A percentile compares a stretch with the other conserved stretches of the same genome.
Evolutionary conservation across 2,797 vertebrate species (phyloP).

Genomic region (Anguilla anguilla): DNA sequence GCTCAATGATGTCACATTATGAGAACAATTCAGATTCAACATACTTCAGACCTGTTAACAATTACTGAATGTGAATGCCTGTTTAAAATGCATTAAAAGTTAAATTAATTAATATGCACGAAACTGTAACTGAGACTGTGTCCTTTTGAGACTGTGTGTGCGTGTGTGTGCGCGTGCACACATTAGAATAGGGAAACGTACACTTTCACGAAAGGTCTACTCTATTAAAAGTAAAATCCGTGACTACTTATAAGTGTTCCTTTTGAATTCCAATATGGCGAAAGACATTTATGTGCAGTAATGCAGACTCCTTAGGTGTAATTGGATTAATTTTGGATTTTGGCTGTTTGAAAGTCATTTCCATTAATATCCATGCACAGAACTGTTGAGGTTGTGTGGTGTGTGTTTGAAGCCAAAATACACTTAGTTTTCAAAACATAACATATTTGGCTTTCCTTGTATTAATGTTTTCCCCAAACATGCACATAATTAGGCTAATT

Average conservation of each 20-base stretch:
- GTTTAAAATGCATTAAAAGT: slow-evolving; percentile 27
- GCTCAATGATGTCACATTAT: slow-evolving; percentile 15
- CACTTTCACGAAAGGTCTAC: neutral
- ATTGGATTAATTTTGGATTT: neutral
- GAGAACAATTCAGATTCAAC: slow-evolving; percentile 32
- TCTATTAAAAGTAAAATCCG: neutral
- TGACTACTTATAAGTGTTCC: too few relatives aligned
- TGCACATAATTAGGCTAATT: neutral
- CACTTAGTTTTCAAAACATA: neutral
- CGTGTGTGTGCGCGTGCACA: neutral
- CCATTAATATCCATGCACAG: too few relatives aligned
- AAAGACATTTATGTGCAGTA: neutral
- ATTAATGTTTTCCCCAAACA: neutral
- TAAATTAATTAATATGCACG: slow-evolving; percentile 27
- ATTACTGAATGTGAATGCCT: slow-evolving; percentile 58
- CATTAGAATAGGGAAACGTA: neutral
- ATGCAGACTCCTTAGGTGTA: neutral
- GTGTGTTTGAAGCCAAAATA: too few relatives aligned
- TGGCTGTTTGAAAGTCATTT: neutral
- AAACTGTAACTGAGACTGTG: slow-evolving; percentile 3
- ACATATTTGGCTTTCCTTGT: neutral
- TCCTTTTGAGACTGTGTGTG: neutral
- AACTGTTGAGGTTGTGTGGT: too few relatives aligned
- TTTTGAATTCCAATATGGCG: neutral
- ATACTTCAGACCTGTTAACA: slow-evolving; percentile 69